These are phyloP conservation scores for Buceros bicornis DNA, from an alignment of 2,797 vertebrate species.

Conservation along the genomic window DNA sequence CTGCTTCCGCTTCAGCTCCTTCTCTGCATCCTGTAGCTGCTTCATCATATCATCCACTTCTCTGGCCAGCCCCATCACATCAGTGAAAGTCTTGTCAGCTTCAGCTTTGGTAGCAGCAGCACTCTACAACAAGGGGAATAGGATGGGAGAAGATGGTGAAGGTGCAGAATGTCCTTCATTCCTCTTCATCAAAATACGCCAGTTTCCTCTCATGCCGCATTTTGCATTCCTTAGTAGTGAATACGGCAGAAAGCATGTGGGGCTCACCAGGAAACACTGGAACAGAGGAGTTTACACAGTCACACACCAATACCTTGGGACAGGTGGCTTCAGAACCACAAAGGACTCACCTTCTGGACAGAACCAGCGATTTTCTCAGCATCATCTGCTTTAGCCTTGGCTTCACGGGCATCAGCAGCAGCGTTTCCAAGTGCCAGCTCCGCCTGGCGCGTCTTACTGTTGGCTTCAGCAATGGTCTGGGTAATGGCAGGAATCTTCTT, in stretches of 20 bases:
- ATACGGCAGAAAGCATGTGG: accelerated
- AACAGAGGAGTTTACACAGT: not conserved
- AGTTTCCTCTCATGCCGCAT: not conserved
- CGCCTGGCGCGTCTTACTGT: constrained; percentile 90
- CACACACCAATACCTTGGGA: accelerated
- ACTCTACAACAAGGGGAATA: constrained; percentile 79
- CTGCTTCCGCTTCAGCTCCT: constrained; percentile 88
- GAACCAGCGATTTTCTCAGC: constrained; percentile 89
- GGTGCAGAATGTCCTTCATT: not conserved
- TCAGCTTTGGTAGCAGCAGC: constrained; percentile 89
- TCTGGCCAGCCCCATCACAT: constrained; percentile 86
- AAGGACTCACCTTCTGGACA: constrained; percentile 87
- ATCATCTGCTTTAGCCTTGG: constrained; percentile 90
- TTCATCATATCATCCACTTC: constrained; percentile 90
- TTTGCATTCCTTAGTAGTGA: not conserved
- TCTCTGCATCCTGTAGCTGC: constrained; percentile 87
- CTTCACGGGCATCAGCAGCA: constrained; percentile 87
- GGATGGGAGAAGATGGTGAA: not conserved
- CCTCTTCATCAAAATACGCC: not conserved
- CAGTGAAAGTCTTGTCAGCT: constrained; percentile 89
- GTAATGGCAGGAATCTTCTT: constrained; percentile 91
- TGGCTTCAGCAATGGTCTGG: constrained; percentile 89
- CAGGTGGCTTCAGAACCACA: not conserved
- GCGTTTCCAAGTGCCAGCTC: constrained; percentile 90
- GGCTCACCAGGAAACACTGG: not conserved